Evolutionary conservation across 1,140 invertebrate species (phyloP), one percentile per base, ranked within the genome.

Genomic region (Listronotus bonariensis): DNA sequence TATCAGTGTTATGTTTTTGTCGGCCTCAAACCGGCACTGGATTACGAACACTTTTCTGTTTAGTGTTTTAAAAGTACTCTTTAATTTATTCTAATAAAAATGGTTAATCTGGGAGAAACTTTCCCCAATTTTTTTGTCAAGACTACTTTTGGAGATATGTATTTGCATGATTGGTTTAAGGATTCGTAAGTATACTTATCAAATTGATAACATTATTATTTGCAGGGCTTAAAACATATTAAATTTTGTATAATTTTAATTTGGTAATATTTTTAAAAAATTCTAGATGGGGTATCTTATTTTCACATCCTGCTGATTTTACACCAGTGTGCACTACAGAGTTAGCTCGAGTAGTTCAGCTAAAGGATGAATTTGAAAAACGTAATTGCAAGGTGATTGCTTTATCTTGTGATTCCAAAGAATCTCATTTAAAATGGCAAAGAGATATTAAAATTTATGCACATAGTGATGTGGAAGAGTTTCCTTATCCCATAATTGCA

Each of bases 251-350:
- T n/a, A n/a, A n/a, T n/a, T n/a, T n/a, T n/a, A n/a, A n/a, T n/a
- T n/a, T n/a, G n/a, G n/a, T n/a, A n/a, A n/a, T 55, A 4, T 8
- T 15, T 17, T 32, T 17, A 34, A 55, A 43, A 62, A 26, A 55
- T 69, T 68, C 52, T 70, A 95, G 92, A 51, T 97, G 94, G 93
- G 87, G 88, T 1, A 87, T 96, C 46, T 72, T 97, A 1, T 97
- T 97, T 78, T 96, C 93, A 0, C 95, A 97, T 79, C 95, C 95
- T 1, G 88, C 91, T 15, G 95, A 97, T 77, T 97, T 92, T 76
- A 97, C 95, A 0, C 95, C 95, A 12, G 95, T 97, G 0, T 96
- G 95, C 76, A 97, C 95, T 9, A 97, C 95, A 0, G 95, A 97
- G 79, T 78, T 97, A 61, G 92, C 90, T 7, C 80, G 87, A 41